Conservation (phyloP, 2,113 vertebrate species). For the Rhinolophus sinicus region DNA sequence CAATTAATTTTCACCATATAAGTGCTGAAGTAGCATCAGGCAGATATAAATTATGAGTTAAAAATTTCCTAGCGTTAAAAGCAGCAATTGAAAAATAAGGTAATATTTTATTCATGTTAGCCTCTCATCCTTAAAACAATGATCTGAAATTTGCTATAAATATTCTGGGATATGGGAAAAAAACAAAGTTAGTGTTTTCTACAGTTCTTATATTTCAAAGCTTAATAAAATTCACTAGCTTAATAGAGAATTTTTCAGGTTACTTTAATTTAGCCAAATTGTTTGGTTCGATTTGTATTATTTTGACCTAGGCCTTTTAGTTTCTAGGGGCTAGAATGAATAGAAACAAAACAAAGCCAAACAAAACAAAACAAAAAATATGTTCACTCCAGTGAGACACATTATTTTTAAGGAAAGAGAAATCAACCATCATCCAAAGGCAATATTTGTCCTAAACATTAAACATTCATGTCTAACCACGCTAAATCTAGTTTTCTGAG, state of each 20-base stretch:
- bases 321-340: neutral
- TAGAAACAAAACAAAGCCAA: neutral
- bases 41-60: neutral
- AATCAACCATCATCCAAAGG: conserved; percentile 24
- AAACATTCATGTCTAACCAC: neutral
- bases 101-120: neutral
- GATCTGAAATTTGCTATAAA: neutral
- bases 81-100: neutral
- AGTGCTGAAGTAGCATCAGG: neutral
- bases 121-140: conserved; percentile 2
- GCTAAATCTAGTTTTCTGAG: neutral
- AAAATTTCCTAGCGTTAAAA: neutral
- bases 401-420: neutral
- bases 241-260: neutral
- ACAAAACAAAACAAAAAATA: neutral
- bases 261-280: neutral
- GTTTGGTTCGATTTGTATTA: neutral
- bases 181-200: neutral
- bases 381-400: neutral
- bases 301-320: neutral
- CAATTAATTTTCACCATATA: neutral
- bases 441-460: neutral
- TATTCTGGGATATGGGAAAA: neutral
- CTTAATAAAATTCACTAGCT: neutral
- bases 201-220: neutral